These are phyloP conservation scores for Channa argus DNA, from an alignment of 2,113 vertebrate genomes.

Conservation along the genomic window DNA sequence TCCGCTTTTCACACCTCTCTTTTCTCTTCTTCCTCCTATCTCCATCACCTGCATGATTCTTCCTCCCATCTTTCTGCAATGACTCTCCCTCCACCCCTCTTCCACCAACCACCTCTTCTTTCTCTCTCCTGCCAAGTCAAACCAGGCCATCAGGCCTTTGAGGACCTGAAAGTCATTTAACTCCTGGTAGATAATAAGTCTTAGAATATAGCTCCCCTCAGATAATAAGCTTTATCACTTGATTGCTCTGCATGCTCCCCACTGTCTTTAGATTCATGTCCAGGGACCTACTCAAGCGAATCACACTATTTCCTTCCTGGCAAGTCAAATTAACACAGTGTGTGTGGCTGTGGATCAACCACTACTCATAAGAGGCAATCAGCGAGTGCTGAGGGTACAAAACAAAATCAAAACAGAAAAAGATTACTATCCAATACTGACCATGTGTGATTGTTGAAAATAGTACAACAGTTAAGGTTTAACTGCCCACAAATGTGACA, in stretches of 20 bases:
- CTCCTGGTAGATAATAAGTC: slow-evolving; percentile 82
- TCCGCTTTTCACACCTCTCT: slow-evolving; percentile 16
- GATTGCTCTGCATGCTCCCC: slow-evolving; percentile 79
- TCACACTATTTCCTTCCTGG: slow-evolving; percentile 78
- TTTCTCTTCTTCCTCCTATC: not conserved
- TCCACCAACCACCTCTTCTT: slow-evolving; percentile 45
- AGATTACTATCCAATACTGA: slow-evolving; percentile 44
- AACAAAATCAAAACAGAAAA: slow-evolving; percentile 58
- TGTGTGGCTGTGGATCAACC: slow-evolving; percentile 13
- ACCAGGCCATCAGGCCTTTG: slow-evolving; percentile 80
- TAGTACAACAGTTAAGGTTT: slow-evolving; percentile 36
- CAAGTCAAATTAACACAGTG: slow-evolving; percentile 73
- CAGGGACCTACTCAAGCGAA: slow-evolving; percentile 77
- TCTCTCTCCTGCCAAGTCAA: slow-evolving; percentile 70
- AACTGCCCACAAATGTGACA: slow-evolving; percentile 40
- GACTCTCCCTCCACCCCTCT: not conserved
- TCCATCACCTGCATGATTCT: slow-evolving; percentile 19
- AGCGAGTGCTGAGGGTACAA: slow-evolving; percentile 64
- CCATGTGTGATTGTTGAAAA: slow-evolving; percentile 27
- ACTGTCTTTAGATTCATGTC: slow-evolving; percentile 82
- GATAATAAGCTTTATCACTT: slow-evolving; percentile 85
- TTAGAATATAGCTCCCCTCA: slow-evolving; percentile 80
- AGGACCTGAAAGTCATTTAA: slow-evolving; percentile 84
- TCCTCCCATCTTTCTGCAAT: not conserved
- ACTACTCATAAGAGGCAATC: slow-evolving; percentile 43